Evolutionary conservation across 1,140 invertebrate species (phyloP).

Genomic region (Drosophila lini): DNA sequence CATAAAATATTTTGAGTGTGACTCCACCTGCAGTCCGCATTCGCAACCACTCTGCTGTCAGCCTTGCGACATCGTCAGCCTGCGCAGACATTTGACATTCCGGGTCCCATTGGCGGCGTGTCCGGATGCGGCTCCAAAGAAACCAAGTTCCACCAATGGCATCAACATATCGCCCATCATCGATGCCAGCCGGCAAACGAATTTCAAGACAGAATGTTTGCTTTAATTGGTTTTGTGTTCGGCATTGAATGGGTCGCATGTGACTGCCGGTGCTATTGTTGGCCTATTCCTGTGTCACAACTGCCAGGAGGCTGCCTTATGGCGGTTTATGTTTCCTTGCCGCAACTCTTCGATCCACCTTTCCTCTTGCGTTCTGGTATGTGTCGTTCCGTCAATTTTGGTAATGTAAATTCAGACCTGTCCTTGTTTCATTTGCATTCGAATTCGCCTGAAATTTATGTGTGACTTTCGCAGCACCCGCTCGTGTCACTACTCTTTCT

Average conservation of each 20-base stretch:
- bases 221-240: conserved; percentile 79
- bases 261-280: conserved; percentile 42
- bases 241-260: conserved; percentile 62
- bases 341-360: conserved; percentile 43
- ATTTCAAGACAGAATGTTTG: conserved; percentile 74
- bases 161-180: conserved; percentile 52
- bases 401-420: conserved; percentile 62
- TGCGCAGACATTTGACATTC: conserved; percentile 45
- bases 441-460: conserved; percentile 54
- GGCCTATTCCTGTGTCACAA: conserved; percentile 27
- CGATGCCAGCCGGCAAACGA: conserved; percentile 54
- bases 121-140: conserved; percentile 18
- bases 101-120: conserved; percentile 3
- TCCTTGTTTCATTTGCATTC: conserved; percentile 62
- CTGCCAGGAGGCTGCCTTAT: conserved; percentile 8
- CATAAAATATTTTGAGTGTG: conserved; percentile 35
- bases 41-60: conserved; percentile 35
- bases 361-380: neutral
- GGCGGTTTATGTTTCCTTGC: conserved; percentile 24
- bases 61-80: conserved; percentile 48
- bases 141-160: conserved; percentile 25
- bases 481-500: conserved; percentile 1
- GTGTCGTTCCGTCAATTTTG: conserved; percentile 56
- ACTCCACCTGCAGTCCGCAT: conserved; percentile 29
- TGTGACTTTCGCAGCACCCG: conserved; percentile 14